Evolutionary conservation across 2,113 vertebrate species (phyloP), one percentile per base, ranked within the genome.

Genomic region (Rhagologus leucostigma): DNA sequence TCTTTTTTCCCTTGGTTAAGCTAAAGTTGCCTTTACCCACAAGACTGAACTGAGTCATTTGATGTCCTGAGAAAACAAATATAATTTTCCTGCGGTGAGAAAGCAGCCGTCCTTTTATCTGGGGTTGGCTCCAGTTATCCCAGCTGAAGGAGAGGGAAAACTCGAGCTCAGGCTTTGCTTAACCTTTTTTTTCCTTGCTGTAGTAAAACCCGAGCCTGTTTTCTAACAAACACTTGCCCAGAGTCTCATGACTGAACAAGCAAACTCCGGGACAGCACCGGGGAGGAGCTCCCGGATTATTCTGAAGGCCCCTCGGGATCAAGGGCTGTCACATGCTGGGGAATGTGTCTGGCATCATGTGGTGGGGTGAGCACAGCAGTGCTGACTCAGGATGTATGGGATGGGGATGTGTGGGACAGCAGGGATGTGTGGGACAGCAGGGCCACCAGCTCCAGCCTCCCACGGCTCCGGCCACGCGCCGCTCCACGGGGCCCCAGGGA

Each of bases 61-160:
- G 89, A 35, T 97, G 94, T 96, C 95, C 94, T 95, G 84, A 98
- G 93, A 95, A 98, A 97, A 97, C 95, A 89, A 98, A 96, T 84
- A 57, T 79, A 94, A 95, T 98, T 97, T 97, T 98, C 95, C 93
- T 97, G 91, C 78, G 84, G 95, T 93, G 78, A 97, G 96, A 97
- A 94, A 71, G 84, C 89, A 95, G 24, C 81, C 49, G 0, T 68
- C 46, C 92, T 95, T 92, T 96, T 77, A 95, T 96, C 87, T 93
- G 52, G 22, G 46, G 32, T 69, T 83, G 92, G 70, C 32, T 82
- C 89, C 63, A 63, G 80, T 91, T 74, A 70, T 60, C 68, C 84
- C 60, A 60, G n/a, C 82, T 82, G 79, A 57, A 96, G 93, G 63
- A 83, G 85, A 85, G 74, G 84, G 69, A 83, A 63, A 44, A 56